Evolutionary conservation across 2,797 vertebrate genomes (phyloP), one percentile per base, ranked within the genome.

Genomic region (Acanthurus leucopareius): DNA sequence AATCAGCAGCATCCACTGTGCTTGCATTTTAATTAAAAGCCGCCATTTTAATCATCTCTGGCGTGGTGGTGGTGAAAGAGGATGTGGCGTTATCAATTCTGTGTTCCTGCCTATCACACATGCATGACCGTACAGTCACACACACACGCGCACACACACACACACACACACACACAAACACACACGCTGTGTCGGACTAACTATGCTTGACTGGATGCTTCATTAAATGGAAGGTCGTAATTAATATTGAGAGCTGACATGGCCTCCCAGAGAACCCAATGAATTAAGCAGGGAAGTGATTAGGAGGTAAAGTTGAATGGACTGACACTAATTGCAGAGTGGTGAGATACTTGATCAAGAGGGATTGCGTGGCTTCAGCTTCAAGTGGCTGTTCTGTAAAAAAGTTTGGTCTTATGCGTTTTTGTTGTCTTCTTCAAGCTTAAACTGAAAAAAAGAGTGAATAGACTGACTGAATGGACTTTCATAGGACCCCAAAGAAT

Each of bases 221-320:
- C 88, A 91, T 92, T 94, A 91, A 91, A 92, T 86, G 88, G 88
- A 92, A 90, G 82, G 88, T 90, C 70, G 71, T 94, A 93, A 94
- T 95, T 95, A 95, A 95, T 94, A 93, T 93, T 91, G 92, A 94
- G 91, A 89, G 90, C 92, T 90, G 93, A 94, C 93, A 87, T 89
- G 92, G 86, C 86, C 89, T 91, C 85, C 80, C 86, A 65, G 90
- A 91, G 89, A 91, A 91, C 42, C 83, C 58, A 56, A 73, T 90
- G 88, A 90, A 92, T 94, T 89, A 92, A 89, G 77, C 84, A 73
- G 85, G 69, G 82, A 89, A 90, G 83, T 90, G 91, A 93, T 90
- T 89, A 90, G 91, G 87, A 90, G 87, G 85, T 89, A 80, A 89
- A 86, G 88, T 80, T 88, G 89, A 91, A 91, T 87, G 82, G 86